Base-by-base conservation (phyloP, 1,140 invertebrate genomes). In the Littorina saxatilis region DNA sequence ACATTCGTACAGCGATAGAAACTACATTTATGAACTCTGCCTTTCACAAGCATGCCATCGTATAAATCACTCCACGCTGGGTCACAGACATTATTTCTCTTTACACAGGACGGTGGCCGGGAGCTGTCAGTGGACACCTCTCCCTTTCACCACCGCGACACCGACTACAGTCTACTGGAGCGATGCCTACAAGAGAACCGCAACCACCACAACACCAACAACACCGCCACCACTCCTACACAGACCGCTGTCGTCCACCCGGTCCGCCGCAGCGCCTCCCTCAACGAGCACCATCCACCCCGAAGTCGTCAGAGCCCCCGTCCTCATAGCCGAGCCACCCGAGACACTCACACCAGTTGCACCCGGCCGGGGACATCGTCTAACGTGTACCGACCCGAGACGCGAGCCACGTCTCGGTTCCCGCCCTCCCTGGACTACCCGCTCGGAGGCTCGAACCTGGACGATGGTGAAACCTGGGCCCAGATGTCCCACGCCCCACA, bases 391-490 rank as follows among this genome's bases (percentile, higher is more conserved):
- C 83, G 80, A 52, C 61, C 81, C 2, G 84, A 87, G 74, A 86
- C 74, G 47, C 80, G 81, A 13, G 68, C 75, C 15, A 70, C 80
- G 82, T 83, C 86, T 4, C 85, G 84, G 73, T 85, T 79, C 72
- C 83, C 83, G 72, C 85, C 86, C 0, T 82, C 82, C 7, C 78
- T 87, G 40, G 87, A 88, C 27, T 84, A 84, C 80, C 75, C 72
- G 58, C 79, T 87, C 55, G 81, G 80, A 37, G 79, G 77, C 1
- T 29, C 27, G 7, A 29, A 13, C 0, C 32, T n/a, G 17, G 52
- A 40, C 15, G 68, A 72, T 2, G 37, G 39, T 7, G 70, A 29
- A 0, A 52, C 37, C 27, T 63, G 58, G 75, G 52, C 47, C 47
- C 55, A 47, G 29, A 9, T 11, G 35, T n/a, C 52, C 35, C 58